These are phyloP conservation scores for Hydrochoerus hydrochaeris DNA, from an alignment of 2,113 vertebrate species.

Conservation along the genomic window DNA sequence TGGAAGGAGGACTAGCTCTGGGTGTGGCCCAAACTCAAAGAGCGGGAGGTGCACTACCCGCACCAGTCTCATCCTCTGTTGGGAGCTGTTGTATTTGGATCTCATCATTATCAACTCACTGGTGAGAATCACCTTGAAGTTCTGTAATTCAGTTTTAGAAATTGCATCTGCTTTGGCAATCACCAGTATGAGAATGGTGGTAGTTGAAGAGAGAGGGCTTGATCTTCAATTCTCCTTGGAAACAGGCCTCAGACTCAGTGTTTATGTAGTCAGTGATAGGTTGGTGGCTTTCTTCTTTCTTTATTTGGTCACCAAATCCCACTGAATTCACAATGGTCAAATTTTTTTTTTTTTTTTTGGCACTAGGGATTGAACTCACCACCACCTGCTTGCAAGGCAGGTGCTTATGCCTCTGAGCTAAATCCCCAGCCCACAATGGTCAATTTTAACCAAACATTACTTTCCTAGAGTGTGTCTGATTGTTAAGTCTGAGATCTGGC, in stretches of 20 bases:
- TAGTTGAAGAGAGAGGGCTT: conserved; percentile 94
- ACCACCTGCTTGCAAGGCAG: no score
- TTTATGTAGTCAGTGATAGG: conserved; percentile 97
- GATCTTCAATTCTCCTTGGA: conserved; percentile 96
- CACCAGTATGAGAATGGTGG: conserved; percentile 95
- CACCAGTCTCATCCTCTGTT: conserved; percentile 91
- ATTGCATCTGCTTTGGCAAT: conserved; percentile 97
- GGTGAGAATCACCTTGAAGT: conserved; percentile 97
- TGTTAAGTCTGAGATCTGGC: conserved; percentile 91
- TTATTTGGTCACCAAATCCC: conserved; percentile 97
- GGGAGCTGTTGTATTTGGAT: conserved; percentile 97
- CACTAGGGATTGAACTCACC: no score
- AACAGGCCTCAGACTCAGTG: conserved; percentile 95
- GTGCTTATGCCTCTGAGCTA: no score
- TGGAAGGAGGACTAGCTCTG: neutral
- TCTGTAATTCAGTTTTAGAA: conserved; percentile 95
- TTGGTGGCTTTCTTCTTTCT: conserved; percentile 95
- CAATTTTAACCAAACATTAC: conserved; percentile 92
- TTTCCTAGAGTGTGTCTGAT: conserved; percentile 94
- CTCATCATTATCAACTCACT: conserved; percentile 93
- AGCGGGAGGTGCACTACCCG: neutral
- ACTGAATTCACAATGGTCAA: conserved; percentile 95
- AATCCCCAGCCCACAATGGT: no score
- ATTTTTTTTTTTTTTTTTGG: no score
- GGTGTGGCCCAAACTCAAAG: neutral